Percentiles rank a stretch among this genome's conserved stretches.
These are phyloP conservation scores for Ceratina japonica DNA, from an alignment of 1,140 invertebrate species.

Conservation along the genomic window DNA sequence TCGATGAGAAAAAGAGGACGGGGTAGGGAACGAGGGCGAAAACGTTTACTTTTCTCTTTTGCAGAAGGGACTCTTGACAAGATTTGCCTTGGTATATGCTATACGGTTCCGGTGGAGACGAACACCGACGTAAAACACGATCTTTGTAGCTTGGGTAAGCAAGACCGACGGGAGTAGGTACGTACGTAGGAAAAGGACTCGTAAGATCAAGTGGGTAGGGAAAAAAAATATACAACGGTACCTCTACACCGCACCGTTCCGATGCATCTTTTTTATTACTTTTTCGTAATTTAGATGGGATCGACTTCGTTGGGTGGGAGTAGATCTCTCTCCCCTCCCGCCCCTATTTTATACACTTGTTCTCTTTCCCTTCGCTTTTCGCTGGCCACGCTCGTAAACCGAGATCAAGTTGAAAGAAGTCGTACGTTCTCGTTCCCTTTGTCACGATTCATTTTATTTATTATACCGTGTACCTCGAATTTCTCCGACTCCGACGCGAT, in stretches of 20 bases:
- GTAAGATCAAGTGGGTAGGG: slow-evolving; percentile 14
- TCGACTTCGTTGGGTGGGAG: slow-evolving; percentile 31
- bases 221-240: slow-evolving; percentile 7
- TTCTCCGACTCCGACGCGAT: background rate
- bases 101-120: slow-evolving; percentile 29
- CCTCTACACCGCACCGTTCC: no score
- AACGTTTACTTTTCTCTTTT: slow-evolving; percentile 42
- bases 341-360: background rate
- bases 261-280: slow-evolving; percentile 33
- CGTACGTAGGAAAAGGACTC: slow-evolving; percentile 11
- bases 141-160: slow-evolving; percentile 25
- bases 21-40: slow-evolving; percentile 19
- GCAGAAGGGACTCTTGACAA: slow-evolving; percentile 43
- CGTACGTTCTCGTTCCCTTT: slow-evolving; percentile 26
- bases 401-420: slow-evolving; percentile 20
- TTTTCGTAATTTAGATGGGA: slow-evolving; percentile 25
- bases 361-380: background rate
- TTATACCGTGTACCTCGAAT: background rate
- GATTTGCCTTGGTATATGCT: slow-evolving; percentile 51
- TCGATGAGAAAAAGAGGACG: slow-evolving; percentile 17
- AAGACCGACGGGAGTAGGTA: slow-evolving; percentile 7
- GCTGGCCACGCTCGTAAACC: slow-evolving; percentile 34
- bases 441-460: slow-evolving; percentile 43
- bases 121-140: slow-evolving; percentile 42
- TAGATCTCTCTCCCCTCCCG: background rate